phyloP scores from a whole-genome alignment of 2,797 vertebrate genomes.

The Zalophus californianus region DNA sequence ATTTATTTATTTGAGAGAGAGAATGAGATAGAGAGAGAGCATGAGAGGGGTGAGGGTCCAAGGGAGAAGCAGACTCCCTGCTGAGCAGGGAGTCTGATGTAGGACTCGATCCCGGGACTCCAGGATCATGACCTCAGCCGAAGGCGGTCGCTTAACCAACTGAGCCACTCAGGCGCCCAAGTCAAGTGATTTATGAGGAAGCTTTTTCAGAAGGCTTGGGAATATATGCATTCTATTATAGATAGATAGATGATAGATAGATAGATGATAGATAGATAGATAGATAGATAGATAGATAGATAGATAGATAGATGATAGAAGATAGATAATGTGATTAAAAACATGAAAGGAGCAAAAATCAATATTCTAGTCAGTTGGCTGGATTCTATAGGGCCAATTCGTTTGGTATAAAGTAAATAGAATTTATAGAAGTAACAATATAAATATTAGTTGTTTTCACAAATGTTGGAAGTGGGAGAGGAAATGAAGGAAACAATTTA shows the following conservation, averaged over 20 bases:
- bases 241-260: not conserved
- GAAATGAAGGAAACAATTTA: not conserved
- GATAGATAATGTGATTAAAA: not conserved
- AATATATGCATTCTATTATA: not conserved
- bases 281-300: not conserved
- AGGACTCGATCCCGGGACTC: no score
- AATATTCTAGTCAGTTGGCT: not conserved
- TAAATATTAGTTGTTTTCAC: constrained; percentile 2
- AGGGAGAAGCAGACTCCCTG: no score
- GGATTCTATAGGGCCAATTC: not conserved
- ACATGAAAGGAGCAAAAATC: not conserved
- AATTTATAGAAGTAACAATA: not conserved
- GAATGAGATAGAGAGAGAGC: no score
- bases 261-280: no score
- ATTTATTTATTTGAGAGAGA: no score
- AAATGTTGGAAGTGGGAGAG: constrained; percentile 12
- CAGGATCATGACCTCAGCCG: no score
- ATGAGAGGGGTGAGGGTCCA: no score
- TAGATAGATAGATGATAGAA: not conserved
- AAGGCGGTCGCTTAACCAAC: no score
- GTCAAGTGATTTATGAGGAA: not conserved
- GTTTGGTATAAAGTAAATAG: not conserved
- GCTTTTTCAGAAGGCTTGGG: not conserved
- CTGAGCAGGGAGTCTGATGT: no score
- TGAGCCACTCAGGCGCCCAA: not conserved